Evolutionary conservation across 2,888 invertebrate genomes (phyloP), one percentile per base, ranked within the genome.

Genomic region (Trachelus stipa): DNA sequence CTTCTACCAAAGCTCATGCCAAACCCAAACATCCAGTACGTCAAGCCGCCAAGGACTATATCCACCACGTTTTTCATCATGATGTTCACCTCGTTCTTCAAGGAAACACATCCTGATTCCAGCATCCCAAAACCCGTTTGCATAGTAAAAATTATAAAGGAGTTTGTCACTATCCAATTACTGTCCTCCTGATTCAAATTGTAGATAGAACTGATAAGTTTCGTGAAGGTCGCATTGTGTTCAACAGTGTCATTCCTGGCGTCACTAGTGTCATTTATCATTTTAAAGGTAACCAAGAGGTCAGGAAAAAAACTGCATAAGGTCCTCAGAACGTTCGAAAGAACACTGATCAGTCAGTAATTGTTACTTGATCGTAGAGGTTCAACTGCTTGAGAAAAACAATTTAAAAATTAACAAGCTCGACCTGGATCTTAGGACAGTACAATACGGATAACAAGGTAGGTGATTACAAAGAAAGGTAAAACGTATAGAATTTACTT

Each of bases 1-100:
- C 95, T 94, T 33, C 95, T 93, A 0, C 98, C 98, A 88, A 97
- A 98, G 6, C 97, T 97, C 92, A 98, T 93, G 1, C 97, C 98
- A 91, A 96, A 98, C 0, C 98, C 98, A 89, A 98, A 97, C 68
- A 97, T 94, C 98, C 98, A 99, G 92, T 98, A 98, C 0, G 98
- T 97, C 23, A 97, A 91, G 80, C 97, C 98, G 3, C 98, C 98
- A 33, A 98, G 93, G 0, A 97, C 96, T 76, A 98, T 97, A 87
- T 98, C 98, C 0, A 97, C 96, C 0, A 98, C 95, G 88, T 98
- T 98, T 91, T 98, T 98, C 96, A 98, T 97, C 98, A 98, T 98
- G 79, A 99, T 98, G 90, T 98, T 98, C 0, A 98, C 97, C 92
- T 98, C 98, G 89, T 98, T 98, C 92, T 98, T 97, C 76, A 97